Evolutionary conservation across 2,113 vertebrate species (phyloP).

Genomic region (Takifugu bimaculatus): DNA sequence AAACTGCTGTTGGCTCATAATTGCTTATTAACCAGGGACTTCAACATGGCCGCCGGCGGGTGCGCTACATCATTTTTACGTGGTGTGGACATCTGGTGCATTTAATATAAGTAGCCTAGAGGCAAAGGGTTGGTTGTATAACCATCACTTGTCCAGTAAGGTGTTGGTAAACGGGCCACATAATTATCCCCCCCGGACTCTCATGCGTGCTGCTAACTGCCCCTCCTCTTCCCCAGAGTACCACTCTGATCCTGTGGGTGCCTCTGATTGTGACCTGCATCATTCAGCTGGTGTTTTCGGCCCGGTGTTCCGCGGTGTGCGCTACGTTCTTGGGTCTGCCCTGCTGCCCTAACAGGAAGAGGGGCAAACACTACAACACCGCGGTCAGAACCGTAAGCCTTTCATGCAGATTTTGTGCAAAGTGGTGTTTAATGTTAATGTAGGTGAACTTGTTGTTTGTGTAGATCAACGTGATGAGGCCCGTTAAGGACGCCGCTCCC

Average conservation of each 20-base stretch:
- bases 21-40: conserved; percentile 6
- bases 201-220: neutral
- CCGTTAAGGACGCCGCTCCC: conserved; percentile 17
- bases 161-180: too few relatives aligned
- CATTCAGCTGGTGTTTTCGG: conserved; percentile 74
- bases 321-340: conserved; percentile 67
- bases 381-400: conserved; percentile 38
- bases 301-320: conserved; percentile 71
- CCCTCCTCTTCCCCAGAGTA: conserved; percentile 72
- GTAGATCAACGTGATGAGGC: conserved; percentile 51
- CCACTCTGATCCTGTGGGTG: conserved; percentile 84
- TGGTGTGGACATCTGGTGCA: neutral
- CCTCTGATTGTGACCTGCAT: conserved; percentile 77
- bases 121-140: conserved; percentile 8
- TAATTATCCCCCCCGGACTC: too few relatives aligned
- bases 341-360: conserved; percentile 57
- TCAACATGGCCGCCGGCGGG: conserved; percentile 7
- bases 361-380: conserved; percentile 4
- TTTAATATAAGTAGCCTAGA: conserved; percentile 3
- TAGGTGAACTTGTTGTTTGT: neutral
- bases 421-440: neutral
- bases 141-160: neutral
- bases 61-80: conserved; percentile 8
- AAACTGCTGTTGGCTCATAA: conserved; percentile 22
- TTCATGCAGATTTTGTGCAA: neutral